Percentiles rank a stretch among this genome's conserved stretches.
Conservation (phyloP, 2,888 invertebrate genomes). For the Reticulitermes lucifugus region DNA sequence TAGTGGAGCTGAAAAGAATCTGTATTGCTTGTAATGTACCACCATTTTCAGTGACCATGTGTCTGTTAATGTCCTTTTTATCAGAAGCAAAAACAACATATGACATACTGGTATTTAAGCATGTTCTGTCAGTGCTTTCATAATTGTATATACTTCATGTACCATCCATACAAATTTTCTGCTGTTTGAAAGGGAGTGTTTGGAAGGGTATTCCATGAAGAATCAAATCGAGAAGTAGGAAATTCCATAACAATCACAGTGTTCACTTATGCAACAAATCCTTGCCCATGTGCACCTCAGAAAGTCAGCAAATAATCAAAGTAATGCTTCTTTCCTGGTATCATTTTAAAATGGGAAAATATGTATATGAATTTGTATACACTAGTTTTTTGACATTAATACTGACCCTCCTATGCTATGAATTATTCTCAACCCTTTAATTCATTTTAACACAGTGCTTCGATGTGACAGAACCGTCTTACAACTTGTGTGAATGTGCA, state of each 20-base stretch:
- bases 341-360: neutral
- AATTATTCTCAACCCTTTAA: neutral
- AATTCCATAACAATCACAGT: too few relatives aligned
- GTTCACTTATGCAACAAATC: too few relatives aligned
- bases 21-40: neutral
- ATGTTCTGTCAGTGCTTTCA: too few relatives aligned
- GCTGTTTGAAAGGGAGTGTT: too few relatives aligned
- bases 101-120: too few relatives aligned
- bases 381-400: neutral
- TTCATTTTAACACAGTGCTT: neutral
- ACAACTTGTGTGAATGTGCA: constrained; percentile 6
- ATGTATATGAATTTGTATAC: neutral
- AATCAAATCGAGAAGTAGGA: too few relatives aligned
- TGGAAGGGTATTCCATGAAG: too few relatives aligned
- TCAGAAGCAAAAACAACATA: too few relatives aligned
- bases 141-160: too few relatives aligned
- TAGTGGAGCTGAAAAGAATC: neutral
- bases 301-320: too few relatives aligned
- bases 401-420: neutral
- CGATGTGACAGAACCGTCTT: neutral
- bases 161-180: too few relatives aligned
- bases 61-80: neutral
- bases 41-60: neutral
- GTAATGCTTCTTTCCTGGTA: constrained; percentile 2
- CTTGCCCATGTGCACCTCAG: too few relatives aligned